A percentile compares a stretch with the other conserved stretches of the same genome.
Evolutionary conservation across 2,797 vertebrate species (phyloP).

Genomic region (Spheniscus humboldti): DNA sequence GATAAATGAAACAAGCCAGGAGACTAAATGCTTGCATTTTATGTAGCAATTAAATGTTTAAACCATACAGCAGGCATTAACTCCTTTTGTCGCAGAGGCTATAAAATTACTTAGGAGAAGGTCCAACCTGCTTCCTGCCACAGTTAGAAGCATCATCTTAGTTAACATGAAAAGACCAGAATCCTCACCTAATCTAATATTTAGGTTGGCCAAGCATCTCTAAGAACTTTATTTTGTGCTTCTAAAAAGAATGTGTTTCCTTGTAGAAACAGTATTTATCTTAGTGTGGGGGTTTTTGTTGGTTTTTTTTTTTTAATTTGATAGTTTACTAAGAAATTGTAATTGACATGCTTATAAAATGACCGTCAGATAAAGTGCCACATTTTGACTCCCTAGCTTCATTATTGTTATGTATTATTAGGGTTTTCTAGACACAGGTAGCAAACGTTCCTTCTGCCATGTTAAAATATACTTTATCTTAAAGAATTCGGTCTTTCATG

Average conservation of each 20-base stretch:
- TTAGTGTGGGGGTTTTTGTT: background rate
- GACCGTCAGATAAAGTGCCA: background rate
- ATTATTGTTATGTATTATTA: background rate
- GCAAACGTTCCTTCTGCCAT: background rate
- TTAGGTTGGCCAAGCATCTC: background rate
- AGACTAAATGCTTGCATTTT: background rate
- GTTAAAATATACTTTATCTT: background rate
- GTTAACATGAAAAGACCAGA: background rate
- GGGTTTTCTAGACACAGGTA: background rate
- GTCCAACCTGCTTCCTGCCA: background rate
- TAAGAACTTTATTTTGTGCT: background rate
- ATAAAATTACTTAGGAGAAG: background rate
- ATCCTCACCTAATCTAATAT: background rate
- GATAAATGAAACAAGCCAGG: background rate
- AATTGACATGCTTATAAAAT: background rate
- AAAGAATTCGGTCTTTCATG: background rate
- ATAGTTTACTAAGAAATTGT: background rate
- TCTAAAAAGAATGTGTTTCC: background rate
- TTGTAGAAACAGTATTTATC: background rate
- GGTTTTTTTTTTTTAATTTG: background rate
- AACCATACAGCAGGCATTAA: background rate
- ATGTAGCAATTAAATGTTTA: background rate
- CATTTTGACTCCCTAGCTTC: background rate
- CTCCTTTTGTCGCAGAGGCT: background rate
- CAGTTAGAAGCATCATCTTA: background rate